Conservation (phyloP, 2,888 invertebrate genomes). For the Sesia apiformis region DNA sequence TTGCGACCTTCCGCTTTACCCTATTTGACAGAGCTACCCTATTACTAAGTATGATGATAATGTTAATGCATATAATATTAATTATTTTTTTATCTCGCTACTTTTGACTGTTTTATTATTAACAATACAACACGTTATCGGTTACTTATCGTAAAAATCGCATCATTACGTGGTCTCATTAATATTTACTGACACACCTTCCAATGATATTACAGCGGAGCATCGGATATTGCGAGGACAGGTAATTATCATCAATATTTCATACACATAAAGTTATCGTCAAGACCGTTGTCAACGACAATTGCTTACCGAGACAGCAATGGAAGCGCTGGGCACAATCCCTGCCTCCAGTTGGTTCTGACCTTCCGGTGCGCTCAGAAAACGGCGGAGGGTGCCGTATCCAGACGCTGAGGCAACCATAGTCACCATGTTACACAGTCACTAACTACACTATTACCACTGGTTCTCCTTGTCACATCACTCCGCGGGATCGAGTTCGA, state of each 20-base stretch:
- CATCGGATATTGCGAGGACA: neutral
- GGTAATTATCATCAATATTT: conserved; percentile 39
- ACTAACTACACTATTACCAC: conserved; percentile 39
- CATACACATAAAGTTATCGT: conserved; percentile 33
- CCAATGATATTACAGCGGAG: neutral
- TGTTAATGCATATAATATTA: too few species aligned
- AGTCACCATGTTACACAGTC: conserved; percentile 47
- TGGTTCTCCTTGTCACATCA: conserved; percentile 50
- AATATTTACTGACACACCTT: conserved; percentile 24
- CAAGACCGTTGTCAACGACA: conserved; percentile 2
- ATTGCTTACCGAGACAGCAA: conserved; percentile 63
- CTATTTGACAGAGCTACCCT: too few species aligned
- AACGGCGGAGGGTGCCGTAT: conserved; percentile 68
- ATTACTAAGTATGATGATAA: too few species aligned
- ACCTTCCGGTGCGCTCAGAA: conserved; percentile 64
- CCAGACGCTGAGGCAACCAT: conserved; percentile 70
- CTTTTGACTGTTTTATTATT: too few species aligned
- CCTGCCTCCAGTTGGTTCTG: conserved; percentile 36
- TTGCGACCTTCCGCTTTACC: too few species aligned
- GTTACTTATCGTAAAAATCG: too few species aligned
- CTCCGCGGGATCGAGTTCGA: conserved; percentile 31
- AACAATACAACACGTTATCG: too few species aligned
- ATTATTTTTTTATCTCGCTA: too few species aligned
- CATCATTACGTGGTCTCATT: neutral
- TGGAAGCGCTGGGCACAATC: conserved; percentile 51